Evolutionary conservation across 2,113 vertebrate genomes (phyloP).

Genomic region (Acrocephalus kingi): DNA sequence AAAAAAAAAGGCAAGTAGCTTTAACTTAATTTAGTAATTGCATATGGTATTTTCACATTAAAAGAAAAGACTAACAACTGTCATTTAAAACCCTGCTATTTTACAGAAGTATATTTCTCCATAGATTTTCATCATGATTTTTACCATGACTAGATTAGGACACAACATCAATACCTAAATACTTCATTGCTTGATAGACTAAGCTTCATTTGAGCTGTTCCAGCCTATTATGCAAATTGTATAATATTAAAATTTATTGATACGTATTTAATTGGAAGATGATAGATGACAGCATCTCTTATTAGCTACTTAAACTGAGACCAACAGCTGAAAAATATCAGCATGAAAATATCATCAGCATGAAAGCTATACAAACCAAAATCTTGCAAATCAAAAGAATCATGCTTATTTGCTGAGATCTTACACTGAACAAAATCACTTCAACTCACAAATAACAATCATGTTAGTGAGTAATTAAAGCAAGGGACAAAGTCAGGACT

Average conservation of each 20-base stretch:
- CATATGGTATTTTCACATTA: conserved; percentile 24
- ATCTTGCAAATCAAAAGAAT: not conserved
- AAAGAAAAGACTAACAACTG: conserved; percentile 29
- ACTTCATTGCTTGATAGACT: conserved; percentile 13
- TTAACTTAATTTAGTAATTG: conserved; percentile 39
- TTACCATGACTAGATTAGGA: conserved; percentile 14
- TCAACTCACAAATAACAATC: conserved; percentile 5
- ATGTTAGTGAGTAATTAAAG: conserved; percentile 20
- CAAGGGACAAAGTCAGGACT: conserved; percentile 14
- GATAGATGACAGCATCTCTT: not conserved
- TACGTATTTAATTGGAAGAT: not conserved
- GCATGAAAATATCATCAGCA: not conserved
- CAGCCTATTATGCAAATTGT: conserved; percentile 5
- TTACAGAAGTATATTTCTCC: conserved; percentile 20
- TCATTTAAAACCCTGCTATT: conserved; percentile 24
- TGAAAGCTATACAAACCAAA: not conserved
- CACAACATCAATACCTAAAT: conserved; percentile 28
- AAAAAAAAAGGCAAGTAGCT: not conserved
- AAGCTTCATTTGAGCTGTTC: not conserved
- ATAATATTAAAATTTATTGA: not conserved
- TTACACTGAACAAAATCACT: not conserved
- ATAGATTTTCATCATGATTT: conserved; percentile 36
- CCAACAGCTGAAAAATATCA: not conserved
- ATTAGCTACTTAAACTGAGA: not conserved
- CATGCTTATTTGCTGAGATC: not conserved